phyloP scores from a whole-genome alignment of 2,888 invertebrate genomes.

The Labia minor region DNA sequence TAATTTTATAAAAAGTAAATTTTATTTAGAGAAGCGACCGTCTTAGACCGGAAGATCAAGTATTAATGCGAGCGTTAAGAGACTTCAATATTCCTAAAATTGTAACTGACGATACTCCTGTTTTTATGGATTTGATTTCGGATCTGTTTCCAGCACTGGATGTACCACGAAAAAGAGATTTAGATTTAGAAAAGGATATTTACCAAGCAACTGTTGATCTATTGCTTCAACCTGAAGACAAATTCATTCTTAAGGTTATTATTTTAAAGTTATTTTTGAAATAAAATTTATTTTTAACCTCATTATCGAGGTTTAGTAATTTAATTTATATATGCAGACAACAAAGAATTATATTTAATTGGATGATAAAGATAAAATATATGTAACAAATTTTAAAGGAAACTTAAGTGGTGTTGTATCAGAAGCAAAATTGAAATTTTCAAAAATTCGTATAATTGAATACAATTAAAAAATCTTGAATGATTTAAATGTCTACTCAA shows the following conservation, averaged over 20 bases:
- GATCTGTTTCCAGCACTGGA: conserved; percentile 87
- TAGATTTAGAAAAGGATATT: conserved; percentile 72
- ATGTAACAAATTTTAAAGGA: no score
- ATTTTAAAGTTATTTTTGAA: no score
- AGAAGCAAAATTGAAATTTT: no score
- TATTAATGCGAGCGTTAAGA: conserved; percentile 82
- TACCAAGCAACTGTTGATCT: conserved; percentile 67
- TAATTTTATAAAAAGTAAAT: neutral
- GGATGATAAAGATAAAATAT: no score
- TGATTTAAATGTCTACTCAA: no score
- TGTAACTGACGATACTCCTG: conserved; percentile 79
- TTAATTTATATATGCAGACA: no score
- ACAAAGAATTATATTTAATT: no score
- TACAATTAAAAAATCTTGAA: no score
- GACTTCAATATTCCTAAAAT: conserved; percentile 94
- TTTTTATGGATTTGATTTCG: conserved; percentile 89
- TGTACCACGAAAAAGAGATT: conserved; percentile 76
- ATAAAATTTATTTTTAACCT: neutral
- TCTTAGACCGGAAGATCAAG: conserved; percentile 77
- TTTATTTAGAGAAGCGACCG: conserved; percentile 52
- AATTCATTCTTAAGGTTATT: conserved; percentile 73
- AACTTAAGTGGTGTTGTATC: no score
- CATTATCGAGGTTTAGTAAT: neutral
- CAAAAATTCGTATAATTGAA: no score
- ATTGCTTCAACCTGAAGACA: conserved; percentile 81